phyloP scores from a whole-genome alignment of 2,888 invertebrate species.

The Callimorpha dominula region DNA sequence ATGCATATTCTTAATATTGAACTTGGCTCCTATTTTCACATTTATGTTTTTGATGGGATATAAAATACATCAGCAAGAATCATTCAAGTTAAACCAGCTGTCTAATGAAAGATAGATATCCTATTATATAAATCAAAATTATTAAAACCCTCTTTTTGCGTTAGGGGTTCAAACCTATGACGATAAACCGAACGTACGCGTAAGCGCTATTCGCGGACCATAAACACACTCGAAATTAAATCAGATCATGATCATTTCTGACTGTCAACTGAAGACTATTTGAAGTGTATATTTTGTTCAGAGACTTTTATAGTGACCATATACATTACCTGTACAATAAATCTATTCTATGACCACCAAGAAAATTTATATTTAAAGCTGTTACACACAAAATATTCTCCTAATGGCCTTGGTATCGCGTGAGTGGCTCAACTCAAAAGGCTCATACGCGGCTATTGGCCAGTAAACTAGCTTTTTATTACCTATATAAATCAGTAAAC shows the following conservation, averaged over 20 bases:
- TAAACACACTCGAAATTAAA: too few species aligned
- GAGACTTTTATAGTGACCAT: background rate
- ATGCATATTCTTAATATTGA: too few species aligned
- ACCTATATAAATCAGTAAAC: slow-evolving; percentile 34
- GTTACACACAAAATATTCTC: slow-evolving; percentile 22
- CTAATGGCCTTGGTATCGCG: slow-evolving; percentile 26
- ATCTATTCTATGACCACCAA: background rate
- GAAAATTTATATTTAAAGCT: slow-evolving; percentile 6
- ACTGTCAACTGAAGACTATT: background rate
- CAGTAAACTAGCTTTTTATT: slow-evolving; percentile 45
- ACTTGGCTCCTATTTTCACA: too few species aligned
- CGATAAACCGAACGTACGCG: too few species aligned
- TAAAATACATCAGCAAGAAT: too few species aligned
- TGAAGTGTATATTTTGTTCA: background rate
- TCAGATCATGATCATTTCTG: background rate
- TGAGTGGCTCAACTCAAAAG: slow-evolving; percentile 32
- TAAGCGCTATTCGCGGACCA: too few species aligned
- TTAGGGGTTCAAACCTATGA: too few species aligned
- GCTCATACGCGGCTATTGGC: slow-evolving; percentile 28
- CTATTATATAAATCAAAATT: too few species aligned
- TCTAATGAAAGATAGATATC: too few species aligned
- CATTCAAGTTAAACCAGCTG: too few species aligned
- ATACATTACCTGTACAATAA: background rate
- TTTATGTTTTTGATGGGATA: too few species aligned
- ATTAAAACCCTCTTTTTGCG: too few species aligned